phyloP scores from a whole-genome alignment of 2,113 vertebrate genomes.

The Sardina pilchardus region DNA sequence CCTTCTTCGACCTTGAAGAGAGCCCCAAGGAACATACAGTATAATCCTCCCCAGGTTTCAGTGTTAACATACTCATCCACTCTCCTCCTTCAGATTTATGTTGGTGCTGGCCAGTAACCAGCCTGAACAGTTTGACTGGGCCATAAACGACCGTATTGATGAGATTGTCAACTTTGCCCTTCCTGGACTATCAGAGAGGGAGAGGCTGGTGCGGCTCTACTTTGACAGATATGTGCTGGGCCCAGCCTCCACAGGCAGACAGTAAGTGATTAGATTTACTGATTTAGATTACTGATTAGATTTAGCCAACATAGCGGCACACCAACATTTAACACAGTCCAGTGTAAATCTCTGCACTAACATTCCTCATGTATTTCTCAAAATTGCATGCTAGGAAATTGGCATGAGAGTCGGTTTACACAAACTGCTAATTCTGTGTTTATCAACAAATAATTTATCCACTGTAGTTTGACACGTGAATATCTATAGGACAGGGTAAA shows the following conservation, averaged over 20 bases:
- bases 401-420: background rate
- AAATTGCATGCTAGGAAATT: background rate
- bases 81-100: constrained; percentile 83
- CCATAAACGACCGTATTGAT: constrained; percentile 93
- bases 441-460: background rate
- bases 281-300: background rate
- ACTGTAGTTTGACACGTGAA: background rate
- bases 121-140: constrained; percentile 98
- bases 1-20: background rate
- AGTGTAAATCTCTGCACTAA: background rate
- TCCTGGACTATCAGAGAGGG: constrained; percentile 81
- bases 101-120: constrained; percentile 97
- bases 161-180: constrained; percentile 92
- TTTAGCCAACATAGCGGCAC: too few species aligned
- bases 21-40: background rate
- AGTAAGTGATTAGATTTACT: constrained; percentile 77
- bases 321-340: background rate
- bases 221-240: constrained; percentile 90
- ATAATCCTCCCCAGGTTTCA: background rate
- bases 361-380: background rate
- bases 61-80: background rate
- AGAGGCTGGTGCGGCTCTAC: constrained; percentile 91
- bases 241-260: constrained; percentile 90
- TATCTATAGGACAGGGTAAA: background rate
- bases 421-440: background rate